These are phyloP conservation scores for Psilopsiagon aymara DNA, from an alignment of 2,113 vertebrate genomes.

Conservation along the genomic window DNA sequence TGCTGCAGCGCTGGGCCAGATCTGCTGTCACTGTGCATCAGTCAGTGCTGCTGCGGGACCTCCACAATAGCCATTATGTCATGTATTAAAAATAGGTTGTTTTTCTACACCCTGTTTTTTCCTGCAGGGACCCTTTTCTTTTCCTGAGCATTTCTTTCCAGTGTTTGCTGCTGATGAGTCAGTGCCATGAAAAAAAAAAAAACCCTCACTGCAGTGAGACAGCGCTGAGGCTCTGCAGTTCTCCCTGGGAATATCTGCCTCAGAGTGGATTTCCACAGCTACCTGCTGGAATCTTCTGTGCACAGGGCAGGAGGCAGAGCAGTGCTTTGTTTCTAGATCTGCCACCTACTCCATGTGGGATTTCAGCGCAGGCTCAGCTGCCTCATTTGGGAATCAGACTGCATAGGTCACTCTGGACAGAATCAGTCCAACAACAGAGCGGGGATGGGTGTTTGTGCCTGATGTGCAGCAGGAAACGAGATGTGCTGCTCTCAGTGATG, in stretches of 20 bases:
- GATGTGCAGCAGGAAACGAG: fast-evolving
- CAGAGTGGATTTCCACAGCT: neutral
- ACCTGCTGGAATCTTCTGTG: fast-evolving
- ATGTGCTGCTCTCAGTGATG: fast-evolving
- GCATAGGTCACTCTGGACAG: too few relatives aligned
- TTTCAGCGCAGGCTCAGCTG: neutral
- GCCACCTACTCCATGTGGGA: neutral
- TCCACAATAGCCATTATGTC: neutral
- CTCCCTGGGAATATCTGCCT: neutral
- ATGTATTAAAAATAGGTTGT: neutral
- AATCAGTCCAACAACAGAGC: neutral
- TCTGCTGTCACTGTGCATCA: neutral
- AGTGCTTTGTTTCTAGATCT: neutral
- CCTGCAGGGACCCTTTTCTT: neutral
- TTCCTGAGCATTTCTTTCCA: constrained; percentile 8
- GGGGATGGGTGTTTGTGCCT: neutral
- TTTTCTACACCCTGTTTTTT: neutral
- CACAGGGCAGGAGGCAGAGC: neutral
- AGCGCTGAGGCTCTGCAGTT: neutral
- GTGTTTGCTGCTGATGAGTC: constrained; percentile 14
- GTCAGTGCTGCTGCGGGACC: neutral
- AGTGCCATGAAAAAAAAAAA: neutral
- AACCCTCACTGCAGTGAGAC: neutral
- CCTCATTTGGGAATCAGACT: neutral
- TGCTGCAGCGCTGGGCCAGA: neutral